Conservation (phyloP, 2,113 vertebrate genomes). For the Pithys albifrons region DNA sequence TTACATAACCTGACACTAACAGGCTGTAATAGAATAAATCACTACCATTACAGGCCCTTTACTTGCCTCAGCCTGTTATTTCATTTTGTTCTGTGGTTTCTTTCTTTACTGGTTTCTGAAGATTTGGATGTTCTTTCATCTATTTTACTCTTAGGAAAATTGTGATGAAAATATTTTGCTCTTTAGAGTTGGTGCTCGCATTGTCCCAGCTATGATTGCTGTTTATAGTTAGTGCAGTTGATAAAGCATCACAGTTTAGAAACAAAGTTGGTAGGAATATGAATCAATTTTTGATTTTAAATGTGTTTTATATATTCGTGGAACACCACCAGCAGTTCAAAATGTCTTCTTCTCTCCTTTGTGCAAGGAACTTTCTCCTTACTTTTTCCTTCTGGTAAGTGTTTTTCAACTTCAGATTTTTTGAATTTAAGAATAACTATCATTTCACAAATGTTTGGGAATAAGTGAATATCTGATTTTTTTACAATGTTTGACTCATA, state of each 20-base stretch:
- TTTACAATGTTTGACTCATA: not conserved
- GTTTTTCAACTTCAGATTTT: not conserved
- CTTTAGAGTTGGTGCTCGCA: not conserved
- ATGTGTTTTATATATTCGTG: not conserved
- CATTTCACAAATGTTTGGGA: not conserved
- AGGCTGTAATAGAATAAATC: constrained; percentile 16
- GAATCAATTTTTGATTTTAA: not conserved
- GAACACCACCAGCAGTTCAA: not conserved
- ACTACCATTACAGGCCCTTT: not conserved
- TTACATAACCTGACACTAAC: not conserved
- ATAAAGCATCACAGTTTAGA: not conserved
- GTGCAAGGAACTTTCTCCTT: not conserved
- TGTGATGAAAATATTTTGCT: not conserved
- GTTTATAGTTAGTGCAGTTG: not conserved
- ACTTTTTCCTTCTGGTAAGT: not conserved
- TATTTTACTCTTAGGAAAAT: not conserved
- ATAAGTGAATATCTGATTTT: not conserved
- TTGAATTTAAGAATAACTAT: not conserved
- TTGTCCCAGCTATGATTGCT: not conserved
- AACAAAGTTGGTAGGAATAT: not conserved
- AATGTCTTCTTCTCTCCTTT: not conserved
- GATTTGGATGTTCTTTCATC: not conserved
- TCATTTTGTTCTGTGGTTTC: not conserved
- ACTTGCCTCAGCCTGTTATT: not conserved
- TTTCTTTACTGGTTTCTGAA: not conserved